phyloP scores from a whole-genome alignment of 2,797 vertebrate genomes.

The Sebastes glaucus region DNA sequence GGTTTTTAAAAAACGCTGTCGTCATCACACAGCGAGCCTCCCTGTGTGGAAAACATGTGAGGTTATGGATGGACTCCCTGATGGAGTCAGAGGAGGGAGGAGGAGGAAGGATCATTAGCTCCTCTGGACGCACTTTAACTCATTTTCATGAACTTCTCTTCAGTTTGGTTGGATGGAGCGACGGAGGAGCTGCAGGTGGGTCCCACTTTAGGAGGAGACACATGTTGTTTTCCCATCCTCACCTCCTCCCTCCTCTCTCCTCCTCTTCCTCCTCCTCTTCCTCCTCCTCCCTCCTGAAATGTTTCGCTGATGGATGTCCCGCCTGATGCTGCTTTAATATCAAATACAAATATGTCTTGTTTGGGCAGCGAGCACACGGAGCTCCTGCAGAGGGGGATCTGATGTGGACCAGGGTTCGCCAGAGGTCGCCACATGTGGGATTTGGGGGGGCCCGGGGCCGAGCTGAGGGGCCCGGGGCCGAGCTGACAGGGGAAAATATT shows the following conservation, averaged over 20 bases:
- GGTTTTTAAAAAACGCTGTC: constrained; percentile 1
- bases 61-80: constrained; percentile 51
- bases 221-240: constrained; percentile 74
- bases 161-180: constrained; percentile 37
- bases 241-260: neutral
- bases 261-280: constrained; percentile 30
- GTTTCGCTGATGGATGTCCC: constrained; percentile 71
- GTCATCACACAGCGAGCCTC: neutral
- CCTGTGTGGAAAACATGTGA: constrained; percentile 27
- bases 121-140: constrained; percentile 69
- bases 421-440: constrained; percentile 66
- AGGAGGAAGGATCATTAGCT: constrained; percentile 52
- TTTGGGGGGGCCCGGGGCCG: constrained; percentile 30
- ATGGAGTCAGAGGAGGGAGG: constrained; percentile 36
- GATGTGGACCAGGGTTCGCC: constrained; percentile 56
- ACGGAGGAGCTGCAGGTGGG: constrained; percentile 73
- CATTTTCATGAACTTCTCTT: constrained; percentile 69
- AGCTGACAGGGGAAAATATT: constrained; percentile 79
- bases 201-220: constrained; percentile 55
- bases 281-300: constrained; percentile 13
- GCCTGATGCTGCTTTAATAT: constrained; percentile 78
- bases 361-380: constrained; percentile 60
- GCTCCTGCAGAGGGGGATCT: constrained; percentile 61
- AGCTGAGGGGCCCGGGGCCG: constrained; percentile 40
- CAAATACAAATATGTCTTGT: constrained; percentile 78